Evolutionary conservation across 2,888 invertebrate genomes (phyloP).

Genomic region (Drosophila yooni): DNA sequence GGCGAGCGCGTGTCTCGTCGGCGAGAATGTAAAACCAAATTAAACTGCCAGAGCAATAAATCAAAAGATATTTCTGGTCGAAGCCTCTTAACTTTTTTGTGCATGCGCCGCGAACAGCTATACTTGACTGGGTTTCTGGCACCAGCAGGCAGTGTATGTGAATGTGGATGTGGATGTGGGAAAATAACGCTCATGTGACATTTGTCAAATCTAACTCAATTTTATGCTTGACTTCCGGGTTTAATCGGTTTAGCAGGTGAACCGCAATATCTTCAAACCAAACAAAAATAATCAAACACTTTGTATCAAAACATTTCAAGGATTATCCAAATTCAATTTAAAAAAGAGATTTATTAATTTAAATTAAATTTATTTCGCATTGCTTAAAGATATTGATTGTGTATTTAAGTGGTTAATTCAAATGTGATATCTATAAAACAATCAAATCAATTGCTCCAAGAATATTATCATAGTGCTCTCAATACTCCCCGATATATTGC

Average conservation of each 20-base stretch:
- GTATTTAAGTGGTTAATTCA: neutral
- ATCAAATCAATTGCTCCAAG: neutral
- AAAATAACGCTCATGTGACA: constrained; percentile 9
- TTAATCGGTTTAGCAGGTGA: constrained; percentile 24
- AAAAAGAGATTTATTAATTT: neutral
- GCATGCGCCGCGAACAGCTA: constrained; percentile 25
- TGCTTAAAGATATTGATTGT: neutral
- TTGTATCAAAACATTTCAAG: neutral
- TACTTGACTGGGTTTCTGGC: constrained; percentile 11
- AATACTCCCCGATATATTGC: neutral
- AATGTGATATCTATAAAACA: neutral
- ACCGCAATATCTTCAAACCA: constrained; percentile 1
- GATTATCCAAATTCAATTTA: neutral
- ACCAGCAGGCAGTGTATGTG: neutral
- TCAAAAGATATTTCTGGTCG: constrained; percentile 57
- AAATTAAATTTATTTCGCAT: neutral
- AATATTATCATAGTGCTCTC: neutral
- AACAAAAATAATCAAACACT: constrained; percentile 11
- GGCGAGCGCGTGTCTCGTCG: constrained; percentile 40
- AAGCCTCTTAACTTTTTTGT: constrained; percentile 44
- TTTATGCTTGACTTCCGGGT: constrained; percentile 42
- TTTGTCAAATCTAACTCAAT: constrained; percentile 43
- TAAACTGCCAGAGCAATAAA: constrained; percentile 73
- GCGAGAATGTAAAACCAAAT: constrained; percentile 61
- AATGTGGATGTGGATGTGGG: neutral